Evolutionary conservation across 35 echinoderm and acorn worm genomes (phyloP).

Genomic region (Eucidaris tribuloides): DNA sequence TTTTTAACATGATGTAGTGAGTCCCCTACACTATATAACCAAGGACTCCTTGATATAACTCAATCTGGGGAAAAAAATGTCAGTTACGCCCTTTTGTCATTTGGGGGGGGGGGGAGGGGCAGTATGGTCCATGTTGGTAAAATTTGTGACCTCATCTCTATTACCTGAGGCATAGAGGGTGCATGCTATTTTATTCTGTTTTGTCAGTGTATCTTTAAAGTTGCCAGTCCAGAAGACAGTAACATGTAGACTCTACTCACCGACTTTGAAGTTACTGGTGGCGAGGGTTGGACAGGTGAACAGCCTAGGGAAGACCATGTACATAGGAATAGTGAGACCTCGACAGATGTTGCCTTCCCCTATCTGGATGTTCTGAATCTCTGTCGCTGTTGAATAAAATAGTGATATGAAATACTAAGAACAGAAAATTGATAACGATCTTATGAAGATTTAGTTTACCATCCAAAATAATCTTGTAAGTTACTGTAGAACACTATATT

Average conservation of each 20-base stretch:
- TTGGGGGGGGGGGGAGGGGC: too few relatives aligned
- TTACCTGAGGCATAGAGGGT: background rate
- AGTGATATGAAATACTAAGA: background rate
- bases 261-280: slow-evolving; percentile 99
- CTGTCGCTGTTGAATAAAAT: slow-evolving; percentile 78
- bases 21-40: too few relatives aligned
- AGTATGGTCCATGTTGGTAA: background rate
- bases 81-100: too few relatives aligned
- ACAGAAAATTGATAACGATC: too few relatives aligned
- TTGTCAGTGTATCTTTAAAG: background rate
- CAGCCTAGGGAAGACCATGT: slow-evolving; percentile 95
- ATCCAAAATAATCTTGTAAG: too few relatives aligned
- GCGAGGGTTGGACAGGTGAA: slow-evolving; percentile 95
- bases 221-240: background rate
- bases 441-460: too few relatives aligned
- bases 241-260: slow-evolving; percentile 22
- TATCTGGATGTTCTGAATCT: slow-evolving; percentile 99
- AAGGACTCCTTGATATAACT: too few relatives aligned
- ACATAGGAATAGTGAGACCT: slow-evolving; percentile 93
- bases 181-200: background rate
- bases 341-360: slow-evolving; percentile 86
- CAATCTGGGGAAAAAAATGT: too few relatives aligned
- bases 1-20: too few relatives aligned
- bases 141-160: background rate
- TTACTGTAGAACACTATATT: too few relatives aligned